Percentiles rank a stretch among this genome's conserved stretches.
Conservation (phyloP, 2,888 invertebrate genomes). For the Agriopis leucophaearia region DNA sequence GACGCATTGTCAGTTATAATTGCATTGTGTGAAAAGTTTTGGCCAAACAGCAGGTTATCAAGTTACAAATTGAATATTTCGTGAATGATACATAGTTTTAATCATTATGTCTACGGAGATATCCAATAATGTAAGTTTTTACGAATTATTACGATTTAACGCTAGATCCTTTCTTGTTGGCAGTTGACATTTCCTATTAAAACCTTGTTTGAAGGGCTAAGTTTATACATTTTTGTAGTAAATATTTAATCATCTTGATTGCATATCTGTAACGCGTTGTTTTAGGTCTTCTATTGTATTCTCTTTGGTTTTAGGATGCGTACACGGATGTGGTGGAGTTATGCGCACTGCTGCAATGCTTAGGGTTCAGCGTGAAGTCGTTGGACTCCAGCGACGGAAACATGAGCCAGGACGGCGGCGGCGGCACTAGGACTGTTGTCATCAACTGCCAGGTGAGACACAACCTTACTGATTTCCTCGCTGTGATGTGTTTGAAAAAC, state of each 20-base stretch:
- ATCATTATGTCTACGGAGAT: neutral
- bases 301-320: too few species aligned
- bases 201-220: neutral
- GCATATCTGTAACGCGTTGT: neutral
- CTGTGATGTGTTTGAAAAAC: too few species aligned
- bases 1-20: neutral
- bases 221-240: neutral
- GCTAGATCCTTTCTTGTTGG: neutral
- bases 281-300: too few species aligned
- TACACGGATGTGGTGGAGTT: conserved; percentile 77
- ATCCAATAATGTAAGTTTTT: neutral
- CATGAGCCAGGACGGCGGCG: conserved; percentile 62
- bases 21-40: neutral
- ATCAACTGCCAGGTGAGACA: conserved; percentile 74
- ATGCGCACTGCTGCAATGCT: conserved; percentile 74
- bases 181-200: neutral
- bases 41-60: neutral
- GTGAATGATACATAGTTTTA: neutral
- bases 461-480: too few species aligned
- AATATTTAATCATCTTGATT: neutral
- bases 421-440: conserved; percentile 62
- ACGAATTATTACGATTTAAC: neutral
- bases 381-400: conserved; percentile 67
- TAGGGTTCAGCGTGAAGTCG: conserved; percentile 76
- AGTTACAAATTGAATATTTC: neutral